Base-by-base conservation (phyloP, 2,797 vertebrate genomes). In the Malurus splendens region DNA sequence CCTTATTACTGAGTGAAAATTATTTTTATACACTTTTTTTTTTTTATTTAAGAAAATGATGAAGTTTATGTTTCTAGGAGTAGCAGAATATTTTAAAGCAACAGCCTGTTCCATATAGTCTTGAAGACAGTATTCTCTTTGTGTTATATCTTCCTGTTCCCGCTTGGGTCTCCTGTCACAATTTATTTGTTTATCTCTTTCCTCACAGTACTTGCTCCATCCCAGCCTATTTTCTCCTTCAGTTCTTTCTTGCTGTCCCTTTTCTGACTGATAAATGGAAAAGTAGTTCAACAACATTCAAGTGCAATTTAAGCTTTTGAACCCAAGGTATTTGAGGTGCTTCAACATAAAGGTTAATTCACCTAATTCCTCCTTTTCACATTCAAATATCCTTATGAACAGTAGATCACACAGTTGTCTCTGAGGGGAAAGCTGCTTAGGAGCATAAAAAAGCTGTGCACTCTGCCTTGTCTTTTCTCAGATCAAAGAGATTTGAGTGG, bases 401-500 rank as follows among this genome's bases (percentile, higher is more conserved):
- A 51, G 56, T 32, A 77, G 82, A 87, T 84, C 62, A 87, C 50
- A 88, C 3, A 4, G 50, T 66, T 81, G 42, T 39, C 71, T 82
- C 83, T 77, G 23, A 86, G 38, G 39, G 28, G 8, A 76, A 88
- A 94, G 84, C 65, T 36, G 13, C 36, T 89, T 70, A 75, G 73
- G 38, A 92, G 24, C 60, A 78, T 62, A 72, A 93, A 87, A 75
- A 73, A 75, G 17, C 73, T 64, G 22, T 52, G 71, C 56, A 57
- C 55, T 91, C 36, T 86, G 60, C 74, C 51, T 92, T 83, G 80
- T 79, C 50, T 87, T 75, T 87, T 83, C 60, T 55, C 77, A 90
- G 74, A 89, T 90, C 79, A 92, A 93, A 92, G 77, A 79, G 64
- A 76, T 81, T 44, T 79, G 80, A 85, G 59, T 56, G 30, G 30